These are phyloP conservation scores for Pomatostomus ruficeps DNA, from an alignment of 2,113 vertebrate genomes.

Conservation along the genomic window DNA sequence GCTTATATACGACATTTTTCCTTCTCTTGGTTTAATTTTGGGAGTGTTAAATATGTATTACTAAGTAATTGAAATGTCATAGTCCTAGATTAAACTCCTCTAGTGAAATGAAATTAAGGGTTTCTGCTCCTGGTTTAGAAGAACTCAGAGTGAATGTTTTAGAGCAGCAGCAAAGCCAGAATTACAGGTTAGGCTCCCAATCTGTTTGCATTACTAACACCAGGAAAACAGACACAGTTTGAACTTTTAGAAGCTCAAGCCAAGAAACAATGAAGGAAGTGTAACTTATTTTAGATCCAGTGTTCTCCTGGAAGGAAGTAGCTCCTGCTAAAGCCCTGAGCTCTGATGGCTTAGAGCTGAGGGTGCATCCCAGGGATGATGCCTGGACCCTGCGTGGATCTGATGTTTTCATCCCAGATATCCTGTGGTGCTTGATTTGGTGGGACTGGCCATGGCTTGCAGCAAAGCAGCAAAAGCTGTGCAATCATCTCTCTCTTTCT, in stretches of 20 bases:
- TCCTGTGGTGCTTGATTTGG: neutral
- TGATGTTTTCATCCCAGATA: neutral
- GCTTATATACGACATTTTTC: neutral
- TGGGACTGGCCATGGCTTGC: neutral
- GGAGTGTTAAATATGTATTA: conserved; percentile 1
- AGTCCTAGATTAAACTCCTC: neutral
- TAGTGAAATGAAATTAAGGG: neutral
- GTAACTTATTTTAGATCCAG: neutral
- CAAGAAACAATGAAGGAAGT: neutral
- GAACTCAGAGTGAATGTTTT: neutral
- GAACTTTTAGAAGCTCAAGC: neutral
- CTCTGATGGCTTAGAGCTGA: neutral
- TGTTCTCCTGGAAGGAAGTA: neutral
- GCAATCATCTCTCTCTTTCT: neutral
- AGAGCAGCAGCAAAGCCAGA: conserved; percentile 31
- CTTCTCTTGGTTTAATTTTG: neutral
- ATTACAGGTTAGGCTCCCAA: conserved; percentile 26
- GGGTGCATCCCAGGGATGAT: neutral
- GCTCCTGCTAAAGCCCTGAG: neutral
- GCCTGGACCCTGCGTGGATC: neutral
- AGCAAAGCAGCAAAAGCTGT: neutral
- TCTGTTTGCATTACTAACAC: neutral
- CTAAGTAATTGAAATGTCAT: conserved; percentile 16
- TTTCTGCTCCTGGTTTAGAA: neutral
- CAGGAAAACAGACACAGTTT: neutral